Percentiles rank a stretch among this genome's conserved stretches.
These are phyloP conservation scores for Ophion ellenae DNA, from an alignment of 2,888 invertebrate genomes.

Conservation along the genomic window DNA sequence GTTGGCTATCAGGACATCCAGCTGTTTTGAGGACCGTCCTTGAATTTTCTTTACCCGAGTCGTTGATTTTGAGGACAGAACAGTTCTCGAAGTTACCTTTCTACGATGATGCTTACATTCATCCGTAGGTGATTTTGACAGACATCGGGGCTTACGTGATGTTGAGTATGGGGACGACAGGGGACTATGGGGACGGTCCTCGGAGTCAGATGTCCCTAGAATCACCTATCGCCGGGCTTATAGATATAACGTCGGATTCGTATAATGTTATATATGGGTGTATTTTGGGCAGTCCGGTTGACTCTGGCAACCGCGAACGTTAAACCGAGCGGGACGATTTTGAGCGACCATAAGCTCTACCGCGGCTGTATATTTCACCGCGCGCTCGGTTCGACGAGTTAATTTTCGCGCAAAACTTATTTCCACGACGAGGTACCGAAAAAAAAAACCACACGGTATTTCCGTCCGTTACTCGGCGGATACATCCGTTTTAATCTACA, in stretches of 20 bases:
- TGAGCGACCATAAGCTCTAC: constrained; percentile 44
- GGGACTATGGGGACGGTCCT: not conserved
- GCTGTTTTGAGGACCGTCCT: not conserved
- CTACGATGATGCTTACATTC: not conserved
- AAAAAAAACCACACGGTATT: constrained; percentile 78
- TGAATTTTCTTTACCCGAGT: not conserved
- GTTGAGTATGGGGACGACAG: not conserved
- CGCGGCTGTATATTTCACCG: constrained; percentile 18
- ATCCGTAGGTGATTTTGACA: not conserved
- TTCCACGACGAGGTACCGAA: constrained; percentile 75
- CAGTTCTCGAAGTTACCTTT: not conserved
- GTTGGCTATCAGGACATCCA: not conserved
- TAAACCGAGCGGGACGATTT: constrained; percentile 62
- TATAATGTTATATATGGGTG: constrained; percentile 27
- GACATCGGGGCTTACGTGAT: not conserved
- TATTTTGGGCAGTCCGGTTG: constrained; percentile 14
- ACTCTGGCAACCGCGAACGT: constrained; percentile 51
- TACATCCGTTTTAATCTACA: constrained; percentile 11
- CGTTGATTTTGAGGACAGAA: not conserved
- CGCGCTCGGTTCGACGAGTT: constrained; percentile 64
- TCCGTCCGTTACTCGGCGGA: constrained; percentile 68
- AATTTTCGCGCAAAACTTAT: constrained; percentile 76
- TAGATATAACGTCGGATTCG: too few species aligned
- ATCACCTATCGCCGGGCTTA: not conserved
- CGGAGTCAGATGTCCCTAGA: not conserved